Conservation (phyloP, 1,140 invertebrate species). For the Eumeta japonica region DNA sequence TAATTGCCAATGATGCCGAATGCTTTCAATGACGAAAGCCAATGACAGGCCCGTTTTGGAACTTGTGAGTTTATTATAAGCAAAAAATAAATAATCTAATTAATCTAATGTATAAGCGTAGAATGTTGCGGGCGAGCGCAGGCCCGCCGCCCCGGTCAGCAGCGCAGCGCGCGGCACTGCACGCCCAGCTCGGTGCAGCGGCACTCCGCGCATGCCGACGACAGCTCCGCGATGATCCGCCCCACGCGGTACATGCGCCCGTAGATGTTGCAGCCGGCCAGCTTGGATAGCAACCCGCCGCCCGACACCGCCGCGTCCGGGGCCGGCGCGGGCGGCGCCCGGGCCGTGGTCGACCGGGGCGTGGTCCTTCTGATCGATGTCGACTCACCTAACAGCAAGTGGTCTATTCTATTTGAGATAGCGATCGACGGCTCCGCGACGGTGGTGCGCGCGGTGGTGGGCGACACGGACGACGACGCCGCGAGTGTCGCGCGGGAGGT, state of each 20-base stretch:
- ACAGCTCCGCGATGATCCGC: conserved; percentile 80
- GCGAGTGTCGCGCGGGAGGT: conserved; percentile 16
- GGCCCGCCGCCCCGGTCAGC: conserved; percentile 47
- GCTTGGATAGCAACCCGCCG: conserved; percentile 64
- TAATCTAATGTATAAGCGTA: no score
- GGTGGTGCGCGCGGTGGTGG: conserved; percentile 7
- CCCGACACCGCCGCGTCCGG: conserved; percentile 17
- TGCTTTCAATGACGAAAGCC: no score
- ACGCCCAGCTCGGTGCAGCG: conserved; percentile 85
- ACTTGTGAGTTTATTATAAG: no score
- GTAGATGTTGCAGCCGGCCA: conserved; percentile 90
- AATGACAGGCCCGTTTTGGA: no score
- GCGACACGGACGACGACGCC: conserved; percentile 13
- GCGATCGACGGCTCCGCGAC: conserved; percentile 14
- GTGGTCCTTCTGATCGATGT: conserved; percentile 33
- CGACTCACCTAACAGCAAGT: conserved; percentile 42
- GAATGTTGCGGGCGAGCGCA: conserved; percentile 5
- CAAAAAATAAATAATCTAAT: no score
- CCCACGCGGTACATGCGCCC: conserved; percentile 86
- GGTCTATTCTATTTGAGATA: conserved; percentile 39
- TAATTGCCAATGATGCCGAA: no score
- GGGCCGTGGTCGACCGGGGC: neutral
- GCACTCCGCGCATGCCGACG: conserved; percentile 78
- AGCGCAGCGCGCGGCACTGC: conserved; percentile 73
- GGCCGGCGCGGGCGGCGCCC: conserved; percentile 12